Evolutionary conservation across 2,797 vertebrate genomes (phyloP).

Genomic region (Acropternis orthonyx): DNA sequence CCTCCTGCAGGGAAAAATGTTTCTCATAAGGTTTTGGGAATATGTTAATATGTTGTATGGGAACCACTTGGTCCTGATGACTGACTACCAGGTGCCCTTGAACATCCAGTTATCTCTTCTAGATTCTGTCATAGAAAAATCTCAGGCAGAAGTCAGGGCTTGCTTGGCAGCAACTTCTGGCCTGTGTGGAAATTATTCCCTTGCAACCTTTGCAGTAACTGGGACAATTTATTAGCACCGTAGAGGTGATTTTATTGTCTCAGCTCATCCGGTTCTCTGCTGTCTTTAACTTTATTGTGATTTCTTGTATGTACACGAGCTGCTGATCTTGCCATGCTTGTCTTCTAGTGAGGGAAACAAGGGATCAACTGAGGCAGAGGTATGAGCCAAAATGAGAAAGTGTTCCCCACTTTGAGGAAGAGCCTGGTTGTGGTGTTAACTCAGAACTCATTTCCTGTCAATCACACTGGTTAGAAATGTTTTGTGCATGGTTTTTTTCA

Average conservation of each 20-base stretch:
- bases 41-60: not conserved
- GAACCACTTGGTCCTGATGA: not conserved
- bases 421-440: not conserved
- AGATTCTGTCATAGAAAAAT: not conserved
- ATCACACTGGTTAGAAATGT: fast-evolving
- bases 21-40: not conserved
- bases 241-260: not conserved
- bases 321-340: not conserved
- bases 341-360: not conserved
- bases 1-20: not conserved
- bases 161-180: not conserved
- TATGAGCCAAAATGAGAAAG: not conserved
- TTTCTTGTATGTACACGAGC: fast-evolving
- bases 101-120: not conserved
- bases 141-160: not conserved
- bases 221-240: not conserved
- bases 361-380: not conserved
- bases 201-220: not conserved
- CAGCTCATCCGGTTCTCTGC: not conserved
- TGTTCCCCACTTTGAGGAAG: not conserved
- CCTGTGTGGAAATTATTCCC: not conserved
- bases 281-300: not conserved
- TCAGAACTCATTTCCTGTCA: not conserved
- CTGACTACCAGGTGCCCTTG: not conserved
- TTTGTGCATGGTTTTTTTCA: not conserved